Evolutionary conservation across 1,140 invertebrate genomes (phyloP), one percentile per base, ranked within the genome.

Genomic region (Dinoponera quadriceps): DNA sequence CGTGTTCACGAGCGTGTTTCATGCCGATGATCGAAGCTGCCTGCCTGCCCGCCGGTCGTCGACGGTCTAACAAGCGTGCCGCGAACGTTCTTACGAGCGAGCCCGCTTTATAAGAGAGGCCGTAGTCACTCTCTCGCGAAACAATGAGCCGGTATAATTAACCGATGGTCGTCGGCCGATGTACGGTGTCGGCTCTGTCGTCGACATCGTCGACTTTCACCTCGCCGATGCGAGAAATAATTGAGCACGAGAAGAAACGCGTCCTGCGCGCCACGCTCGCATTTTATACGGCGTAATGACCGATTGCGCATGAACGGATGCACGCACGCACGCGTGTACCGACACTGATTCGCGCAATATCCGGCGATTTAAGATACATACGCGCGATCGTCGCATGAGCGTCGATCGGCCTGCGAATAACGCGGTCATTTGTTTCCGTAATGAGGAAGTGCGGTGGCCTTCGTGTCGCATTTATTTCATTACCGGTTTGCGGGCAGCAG

Each of bases 141-240:
- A 80, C 75, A 69, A 71, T 59, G 51, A 71, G 44, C 25, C 20
- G 14, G 33, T 16, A 71, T 63, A 71, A 80, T 80, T 80, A 80
- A 80, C 49, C 62, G 33, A 80, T 66, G 62, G n/a, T 49, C 38
- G 62, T 18, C 38, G 11, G 4, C 38, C 38, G 11, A 44, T 11
- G 9, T 44, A 44, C 11, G n/a, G 9, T 44, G 38, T 44, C 38
- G 5, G 33, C 14, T 63, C 49, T 63, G 59, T 75, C 44, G 51
- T 68, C n/a, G 44, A 55, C 29, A 77, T 16, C 16, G 48, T 73
- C 51, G 66, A 69, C 65, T 71, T 80, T 80, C 75, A 80, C 65
- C 73, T 33, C 27, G 44, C 44, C 22, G 65, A 57, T 69, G 65
- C 38, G 74, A 80, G 51, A 71, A 80, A 71, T 71, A 80, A 78